phyloP scores from a whole-genome alignment of 2,888 invertebrate genomes.

The Drosophila falleni region DNA sequence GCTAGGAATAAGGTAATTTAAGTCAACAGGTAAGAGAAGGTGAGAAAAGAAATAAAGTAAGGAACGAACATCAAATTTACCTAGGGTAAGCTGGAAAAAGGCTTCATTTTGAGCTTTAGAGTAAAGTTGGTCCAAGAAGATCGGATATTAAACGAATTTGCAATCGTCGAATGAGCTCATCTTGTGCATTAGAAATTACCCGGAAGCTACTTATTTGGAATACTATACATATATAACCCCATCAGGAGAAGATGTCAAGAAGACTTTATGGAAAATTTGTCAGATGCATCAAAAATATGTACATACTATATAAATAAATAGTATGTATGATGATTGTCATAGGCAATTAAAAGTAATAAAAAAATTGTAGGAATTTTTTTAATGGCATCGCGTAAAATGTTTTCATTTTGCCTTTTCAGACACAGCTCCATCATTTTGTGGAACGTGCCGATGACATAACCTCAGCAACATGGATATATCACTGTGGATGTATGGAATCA shows the following conservation, averaged over 20 bases:
- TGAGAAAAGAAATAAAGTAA: too few species aligned
- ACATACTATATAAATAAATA: too few species aligned
- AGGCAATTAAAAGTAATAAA: conserved; percentile 23
- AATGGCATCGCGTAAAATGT: conserved; percentile 47
- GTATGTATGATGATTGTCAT: neutral
- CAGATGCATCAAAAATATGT: neutral
- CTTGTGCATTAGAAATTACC: neutral
- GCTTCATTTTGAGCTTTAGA: too few species aligned
- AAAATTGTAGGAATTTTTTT: conserved; percentile 45
- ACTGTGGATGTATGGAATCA: conserved; percentile 4
- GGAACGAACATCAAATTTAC: too few species aligned
- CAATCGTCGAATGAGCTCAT: neutral
- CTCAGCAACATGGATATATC: conserved; percentile 11
- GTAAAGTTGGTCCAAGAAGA: neutral
- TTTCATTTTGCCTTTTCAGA: conserved; percentile 40
- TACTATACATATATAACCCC: conserved; percentile 3
- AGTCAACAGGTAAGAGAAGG: neutral
- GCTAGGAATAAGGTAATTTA: neutral
- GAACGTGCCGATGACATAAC: conserved; percentile 54
- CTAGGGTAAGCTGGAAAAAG: too few species aligned
- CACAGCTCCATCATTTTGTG: conserved; percentile 33
- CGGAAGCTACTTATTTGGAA: neutral
- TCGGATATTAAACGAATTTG: neutral
- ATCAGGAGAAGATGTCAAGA: neutral
- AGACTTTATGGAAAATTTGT: neutral